phyloP scores from a whole-genome alignment of 1,140 invertebrate species.

The Sitophilus oryzae region DNA sequence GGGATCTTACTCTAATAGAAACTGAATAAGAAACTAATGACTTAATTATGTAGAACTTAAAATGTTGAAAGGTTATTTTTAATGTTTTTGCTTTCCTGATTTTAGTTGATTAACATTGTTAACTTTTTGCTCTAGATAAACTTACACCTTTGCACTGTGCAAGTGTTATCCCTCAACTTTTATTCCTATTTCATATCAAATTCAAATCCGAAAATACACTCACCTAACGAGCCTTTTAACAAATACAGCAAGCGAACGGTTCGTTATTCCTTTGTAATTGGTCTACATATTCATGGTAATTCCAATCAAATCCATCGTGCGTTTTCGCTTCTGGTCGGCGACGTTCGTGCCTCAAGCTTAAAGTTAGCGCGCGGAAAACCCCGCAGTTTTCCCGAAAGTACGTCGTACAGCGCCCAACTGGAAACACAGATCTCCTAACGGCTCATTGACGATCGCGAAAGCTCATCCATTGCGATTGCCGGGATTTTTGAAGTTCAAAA shows the following conservation, averaged over 20 bases:
- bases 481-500: too few species aligned
- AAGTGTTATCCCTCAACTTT: too few species aligned
- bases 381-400: constrained; percentile 15
- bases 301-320: constrained; percentile 16
- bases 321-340: constrained; percentile 5
- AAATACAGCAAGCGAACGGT: constrained; percentile 13
- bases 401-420: constrained; percentile 1
- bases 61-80: too few species aligned
- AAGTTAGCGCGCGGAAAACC: constrained; percentile 19
- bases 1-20: too few species aligned
- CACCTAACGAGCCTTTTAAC: constrained; percentile 1
- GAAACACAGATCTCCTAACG: background rate
- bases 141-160: too few species aligned
- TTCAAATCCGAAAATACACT: background rate
- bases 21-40: too few species aligned
- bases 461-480: too few species aligned
- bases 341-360: constrained; percentile 3
- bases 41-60: too few species aligned
- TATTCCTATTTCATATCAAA: too few species aligned
- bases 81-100: too few species aligned
- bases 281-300: constrained; percentile 22
- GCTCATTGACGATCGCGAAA: background rate
- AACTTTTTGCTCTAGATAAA: too few species aligned
- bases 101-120: too few species aligned
- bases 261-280: constrained; percentile 16